Conservation (phyloP, 2,113 vertebrate genomes). For the Spermophilus dauricus region DNA sequence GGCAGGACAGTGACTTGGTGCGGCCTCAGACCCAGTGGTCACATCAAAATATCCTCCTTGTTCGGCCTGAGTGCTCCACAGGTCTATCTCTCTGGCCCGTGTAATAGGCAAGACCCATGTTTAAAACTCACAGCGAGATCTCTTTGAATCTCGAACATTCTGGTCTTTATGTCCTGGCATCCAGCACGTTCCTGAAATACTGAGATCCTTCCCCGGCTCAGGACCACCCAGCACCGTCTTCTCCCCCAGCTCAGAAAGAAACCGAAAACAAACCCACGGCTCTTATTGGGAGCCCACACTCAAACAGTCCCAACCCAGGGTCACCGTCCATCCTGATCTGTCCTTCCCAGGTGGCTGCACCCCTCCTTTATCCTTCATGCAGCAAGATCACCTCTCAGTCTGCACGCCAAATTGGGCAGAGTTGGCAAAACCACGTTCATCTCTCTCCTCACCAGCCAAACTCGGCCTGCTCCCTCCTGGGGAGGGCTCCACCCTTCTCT, state of each 20-base stretch:
- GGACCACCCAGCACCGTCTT: neutral
- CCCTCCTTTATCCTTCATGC: fast-evolving
- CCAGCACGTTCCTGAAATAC: neutral
- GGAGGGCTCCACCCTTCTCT: neutral
- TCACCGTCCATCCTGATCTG: fast-evolving
- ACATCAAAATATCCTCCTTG: too few relatives aligned
- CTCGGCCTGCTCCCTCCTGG: fast-evolving
- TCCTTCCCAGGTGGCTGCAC: too few relatives aligned
- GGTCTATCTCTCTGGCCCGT: neutral
- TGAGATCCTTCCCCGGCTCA: neutral
- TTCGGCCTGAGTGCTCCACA: fast-evolving
- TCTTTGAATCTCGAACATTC: neutral
- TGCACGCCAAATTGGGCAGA: fast-evolving
- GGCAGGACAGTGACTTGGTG: neutral
- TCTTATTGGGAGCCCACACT: neutral
- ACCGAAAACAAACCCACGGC: neutral
- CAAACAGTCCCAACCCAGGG: neutral
- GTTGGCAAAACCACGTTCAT: fast-evolving
- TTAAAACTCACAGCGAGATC: neutral
- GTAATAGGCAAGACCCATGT: neutral
- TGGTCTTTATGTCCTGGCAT: neutral
- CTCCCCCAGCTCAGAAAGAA: neutral
- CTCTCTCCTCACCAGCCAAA: fast-evolving
- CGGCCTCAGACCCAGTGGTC: too few relatives aligned
- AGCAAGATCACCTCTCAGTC: fast-evolving